phyloP scores from a whole-genome alignment of 2,113 vertebrate species.

The Oreotrochilus melanogaster region DNA sequence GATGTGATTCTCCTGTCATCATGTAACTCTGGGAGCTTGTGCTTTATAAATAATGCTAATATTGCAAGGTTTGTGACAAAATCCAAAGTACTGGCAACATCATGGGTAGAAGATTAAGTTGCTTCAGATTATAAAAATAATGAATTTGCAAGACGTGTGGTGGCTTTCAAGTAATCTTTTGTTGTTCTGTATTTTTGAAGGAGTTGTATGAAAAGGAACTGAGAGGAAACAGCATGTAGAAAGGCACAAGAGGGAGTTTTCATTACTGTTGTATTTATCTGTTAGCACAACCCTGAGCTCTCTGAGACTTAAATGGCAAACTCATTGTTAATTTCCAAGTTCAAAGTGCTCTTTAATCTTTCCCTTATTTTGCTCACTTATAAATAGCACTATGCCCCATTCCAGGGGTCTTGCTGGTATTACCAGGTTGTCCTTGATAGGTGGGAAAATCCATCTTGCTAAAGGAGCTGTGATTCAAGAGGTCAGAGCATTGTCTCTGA shows the following conservation, averaged over 20 bases:
- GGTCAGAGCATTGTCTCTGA: neutral
- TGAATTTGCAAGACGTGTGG: neutral
- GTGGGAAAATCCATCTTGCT: constrained; percentile 1
- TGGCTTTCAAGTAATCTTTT: constrained; percentile 33
- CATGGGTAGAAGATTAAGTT: constrained; percentile 25
- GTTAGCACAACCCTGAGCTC: neutral
- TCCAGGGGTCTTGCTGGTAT: neutral
- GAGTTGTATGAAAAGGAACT: neutral
- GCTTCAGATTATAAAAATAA: neutral
- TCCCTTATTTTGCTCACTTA: neutral
- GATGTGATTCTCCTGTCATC: neutral
- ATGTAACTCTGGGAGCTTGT: neutral
- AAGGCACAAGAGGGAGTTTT: constrained; percentile 37
- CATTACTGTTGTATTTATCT: neutral
- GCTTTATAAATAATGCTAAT: neutral
- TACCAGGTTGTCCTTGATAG: constrained; percentile 27
- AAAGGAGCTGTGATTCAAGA: constrained; percentile 1
- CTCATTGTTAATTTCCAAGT: constrained; percentile 49
- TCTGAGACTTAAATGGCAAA: constrained; percentile 42
- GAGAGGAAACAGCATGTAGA: constrained; percentile 13
- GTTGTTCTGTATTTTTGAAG: neutral
- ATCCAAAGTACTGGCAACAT: neutral
- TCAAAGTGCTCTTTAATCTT: constrained; percentile 46
- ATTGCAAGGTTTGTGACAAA: constrained; percentile 2
- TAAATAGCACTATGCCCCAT: neutral